These are phyloP conservation scores for Heliconius hermathena DNA, from an alignment of 1,140 invertebrate species.

Conservation along the genomic window DNA sequence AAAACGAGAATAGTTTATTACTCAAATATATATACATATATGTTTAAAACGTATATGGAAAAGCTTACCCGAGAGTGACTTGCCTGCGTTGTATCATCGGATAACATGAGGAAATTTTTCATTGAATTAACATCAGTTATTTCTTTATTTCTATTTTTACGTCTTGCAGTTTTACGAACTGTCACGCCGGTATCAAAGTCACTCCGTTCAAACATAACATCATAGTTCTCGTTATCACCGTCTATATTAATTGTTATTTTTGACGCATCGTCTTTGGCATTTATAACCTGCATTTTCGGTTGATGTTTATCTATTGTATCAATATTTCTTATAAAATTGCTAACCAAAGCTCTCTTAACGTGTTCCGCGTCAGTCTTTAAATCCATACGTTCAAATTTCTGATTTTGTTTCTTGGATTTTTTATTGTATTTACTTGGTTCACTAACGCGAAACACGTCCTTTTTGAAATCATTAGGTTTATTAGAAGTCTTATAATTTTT, in stretches of 20 bases:
- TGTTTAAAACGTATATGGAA: background rate
- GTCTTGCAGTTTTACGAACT: slow-evolving; percentile 46
- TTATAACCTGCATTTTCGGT: slow-evolving; percentile 22
- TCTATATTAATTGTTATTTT: slow-evolving; percentile 63
- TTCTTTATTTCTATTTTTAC: slow-evolving; percentile 16
- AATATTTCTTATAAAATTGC: slow-evolving; percentile 47
- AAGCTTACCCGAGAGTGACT: slow-evolving; percentile 5
- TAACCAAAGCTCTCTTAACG: slow-evolving; percentile 57
- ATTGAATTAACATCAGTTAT: slow-evolving; percentile 17
- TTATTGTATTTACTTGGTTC: slow-evolving; percentile 11
- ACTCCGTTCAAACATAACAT: slow-evolving; percentile 51
- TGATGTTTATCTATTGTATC: slow-evolving; percentile 20
- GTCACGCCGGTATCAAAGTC: slow-evolving; percentile 49
- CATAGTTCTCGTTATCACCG: slow-evolving; percentile 59
- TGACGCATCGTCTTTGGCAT: slow-evolving; percentile 48
- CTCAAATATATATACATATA: background rate
- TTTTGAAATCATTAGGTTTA: background rate
- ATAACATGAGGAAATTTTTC: slow-evolving; percentile 38
- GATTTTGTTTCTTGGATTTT: slow-evolving; percentile 19
- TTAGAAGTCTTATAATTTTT: background rate
- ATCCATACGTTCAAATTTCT: background rate
- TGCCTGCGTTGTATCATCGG: background rate
- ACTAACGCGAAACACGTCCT: background rate
- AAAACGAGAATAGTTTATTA: background rate
- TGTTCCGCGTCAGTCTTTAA: slow-evolving; percentile 28